Evolutionary conservation across 2,113 vertebrate genomes (phyloP).

Genomic region (Paracanthobrama guichenoti): DNA sequence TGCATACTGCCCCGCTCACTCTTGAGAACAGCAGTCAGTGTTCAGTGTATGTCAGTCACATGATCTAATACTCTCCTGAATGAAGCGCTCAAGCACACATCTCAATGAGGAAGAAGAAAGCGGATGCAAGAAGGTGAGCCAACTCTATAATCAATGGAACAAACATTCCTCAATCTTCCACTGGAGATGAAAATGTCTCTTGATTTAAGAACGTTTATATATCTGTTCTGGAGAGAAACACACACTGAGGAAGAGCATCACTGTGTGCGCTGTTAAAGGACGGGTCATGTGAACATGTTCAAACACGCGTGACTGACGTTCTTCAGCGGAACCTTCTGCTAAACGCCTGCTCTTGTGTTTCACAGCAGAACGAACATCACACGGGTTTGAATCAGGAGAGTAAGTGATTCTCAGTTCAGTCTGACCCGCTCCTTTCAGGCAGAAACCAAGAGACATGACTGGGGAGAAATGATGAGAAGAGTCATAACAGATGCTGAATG

Average conservation of each 20-base stretch:
- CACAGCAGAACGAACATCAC: not conserved
- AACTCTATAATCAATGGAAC: no score
- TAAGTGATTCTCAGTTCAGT: not conserved
- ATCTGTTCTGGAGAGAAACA: no score
- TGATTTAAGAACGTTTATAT: no score
- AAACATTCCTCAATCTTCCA: no score
- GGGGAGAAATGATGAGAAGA: no score
- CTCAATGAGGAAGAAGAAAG: no score
- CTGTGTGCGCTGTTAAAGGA: not conserved
- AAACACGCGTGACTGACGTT: not conserved
- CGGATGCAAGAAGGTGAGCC: no score
- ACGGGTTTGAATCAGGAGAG: not conserved
- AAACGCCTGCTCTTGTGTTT: not conserved
- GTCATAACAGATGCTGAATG: no score
- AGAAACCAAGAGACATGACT: no score
- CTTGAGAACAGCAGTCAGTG: not conserved
- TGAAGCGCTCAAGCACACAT: not conserved
- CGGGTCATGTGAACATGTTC: not conserved
- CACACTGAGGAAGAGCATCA: not conserved
- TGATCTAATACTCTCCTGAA: not conserved
- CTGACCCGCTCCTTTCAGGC: not conserved
- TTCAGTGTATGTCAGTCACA: slow-evolving; percentile 5
- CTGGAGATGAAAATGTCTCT: no score
- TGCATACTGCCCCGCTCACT: not conserved
- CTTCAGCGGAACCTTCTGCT: no score